Conservation (phyloP, 2,888 invertebrate species). For the Altica lythri region DNA sequence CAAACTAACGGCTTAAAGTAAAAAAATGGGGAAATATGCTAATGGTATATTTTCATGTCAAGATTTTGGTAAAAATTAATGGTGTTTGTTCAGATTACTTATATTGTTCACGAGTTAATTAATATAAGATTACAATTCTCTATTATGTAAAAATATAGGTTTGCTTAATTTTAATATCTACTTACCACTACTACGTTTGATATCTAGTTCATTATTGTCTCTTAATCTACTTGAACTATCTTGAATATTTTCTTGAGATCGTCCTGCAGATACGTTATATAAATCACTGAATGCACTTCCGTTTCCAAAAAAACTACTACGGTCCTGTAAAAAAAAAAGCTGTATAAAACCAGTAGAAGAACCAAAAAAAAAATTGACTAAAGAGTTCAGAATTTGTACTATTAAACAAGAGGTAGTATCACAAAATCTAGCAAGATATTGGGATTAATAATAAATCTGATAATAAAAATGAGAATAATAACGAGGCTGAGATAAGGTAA, state of each 20-base stretch:
- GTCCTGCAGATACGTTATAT: slow-evolving; percentile 60
- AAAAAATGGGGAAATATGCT: not conserved
- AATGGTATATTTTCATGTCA: not conserved
- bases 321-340: slow-evolving; percentile 60
- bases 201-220: slow-evolving; percentile 51
- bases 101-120: not conserved
- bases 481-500: too few species aligned
- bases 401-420: too few species aligned
- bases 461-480: too few species aligned
- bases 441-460: too few species aligned
- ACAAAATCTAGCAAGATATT: too few species aligned
- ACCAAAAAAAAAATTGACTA: not conserved
- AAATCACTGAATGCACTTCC: slow-evolving; percentile 75
- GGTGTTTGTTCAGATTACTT: not conserved
- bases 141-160: too few species aligned
- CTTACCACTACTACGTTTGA: slow-evolving; percentile 54
- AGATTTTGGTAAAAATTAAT: not conserved
- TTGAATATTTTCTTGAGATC: slow-evolving; percentile 51
- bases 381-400: too few species aligned
- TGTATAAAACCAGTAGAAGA: too few species aligned
- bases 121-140: too few species aligned
- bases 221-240: slow-evolving; percentile 47
- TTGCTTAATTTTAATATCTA: too few species aligned
- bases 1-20: too few species aligned
- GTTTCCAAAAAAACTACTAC: slow-evolving; percentile 71